phyloP scores from a whole-genome alignment of 2,888 invertebrate genomes.

The Melitaea athalia region DNA sequence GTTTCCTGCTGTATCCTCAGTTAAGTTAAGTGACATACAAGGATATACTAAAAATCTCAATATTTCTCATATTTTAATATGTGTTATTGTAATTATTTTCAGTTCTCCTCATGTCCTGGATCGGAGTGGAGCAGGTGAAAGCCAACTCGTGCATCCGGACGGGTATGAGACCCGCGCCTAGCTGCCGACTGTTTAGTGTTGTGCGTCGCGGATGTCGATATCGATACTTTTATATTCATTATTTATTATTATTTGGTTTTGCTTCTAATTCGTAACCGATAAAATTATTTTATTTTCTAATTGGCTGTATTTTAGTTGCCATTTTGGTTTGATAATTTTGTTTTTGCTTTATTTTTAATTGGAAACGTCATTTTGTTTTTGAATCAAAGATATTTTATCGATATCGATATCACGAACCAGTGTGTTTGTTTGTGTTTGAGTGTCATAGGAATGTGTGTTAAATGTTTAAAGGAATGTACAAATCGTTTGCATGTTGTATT shows the following conservation, averaged over 20 bases:
- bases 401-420: constrained; percentile 33
- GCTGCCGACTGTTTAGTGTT: constrained; percentile 53
- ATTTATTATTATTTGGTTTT: neutral
- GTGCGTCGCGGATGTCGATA: constrained; percentile 40
- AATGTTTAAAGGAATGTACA: constrained; percentile 65
- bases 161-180: constrained; percentile 58
- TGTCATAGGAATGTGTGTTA: constrained; percentile 79
- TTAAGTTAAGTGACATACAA: no score
- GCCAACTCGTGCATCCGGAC: constrained; percentile 78
- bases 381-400: constrained; percentile 19
- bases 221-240: constrained; percentile 35
- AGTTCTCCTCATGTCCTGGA: constrained; percentile 82
- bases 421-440: constrained; percentile 65
- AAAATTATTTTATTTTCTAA: neutral
- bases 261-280: neutral
- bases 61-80: neutral
- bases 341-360: neutral
- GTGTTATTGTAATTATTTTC: constrained; percentile 50
- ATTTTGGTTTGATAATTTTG: neutral
- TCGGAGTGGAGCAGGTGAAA: constrained; percentile 78
- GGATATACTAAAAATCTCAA: neutral
- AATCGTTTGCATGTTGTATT: constrained; percentile 62
- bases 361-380: neutral
- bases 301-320: neutral
- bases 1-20: no score